phyloP scores from a whole-genome alignment of 2,888 invertebrate species.

The Parnassius smintheus region DNA sequence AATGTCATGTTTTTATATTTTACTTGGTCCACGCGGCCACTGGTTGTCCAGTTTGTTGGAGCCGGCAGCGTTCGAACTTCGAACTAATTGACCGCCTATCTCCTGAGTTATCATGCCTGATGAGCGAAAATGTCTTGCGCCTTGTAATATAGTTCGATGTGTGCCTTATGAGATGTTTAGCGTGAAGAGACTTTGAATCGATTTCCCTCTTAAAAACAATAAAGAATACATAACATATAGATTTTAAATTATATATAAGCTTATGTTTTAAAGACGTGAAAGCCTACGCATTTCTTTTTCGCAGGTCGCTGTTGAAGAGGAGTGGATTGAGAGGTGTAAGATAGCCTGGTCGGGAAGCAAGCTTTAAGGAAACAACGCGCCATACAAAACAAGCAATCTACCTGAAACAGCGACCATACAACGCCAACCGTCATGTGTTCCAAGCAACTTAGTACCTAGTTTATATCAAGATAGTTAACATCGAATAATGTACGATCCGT shows the following conservation, averaged over 20 bases:
- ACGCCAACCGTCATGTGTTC: conserved; percentile 60
- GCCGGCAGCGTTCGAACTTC: no score
- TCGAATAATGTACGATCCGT: conserved; percentile 78
- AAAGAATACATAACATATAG: background rate
- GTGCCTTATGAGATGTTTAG: background rate
- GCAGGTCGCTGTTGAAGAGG: conserved; percentile 77
- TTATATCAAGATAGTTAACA: conserved; percentile 53
- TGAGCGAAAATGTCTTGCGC: no score
- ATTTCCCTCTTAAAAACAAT: no score
- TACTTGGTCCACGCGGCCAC: no score
- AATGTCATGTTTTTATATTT: no score
- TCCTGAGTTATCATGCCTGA: no score
- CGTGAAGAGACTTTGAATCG: background rate
- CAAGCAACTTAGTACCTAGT: conserved; percentile 60
- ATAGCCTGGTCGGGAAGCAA: conserved; percentile 63
- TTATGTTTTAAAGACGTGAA: conserved; percentile 66
- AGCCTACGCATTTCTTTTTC: conserved; percentile 65
- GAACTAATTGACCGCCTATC: no score
- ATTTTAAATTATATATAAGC: background rate
- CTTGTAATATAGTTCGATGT: no score
- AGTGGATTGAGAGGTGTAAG: conserved; percentile 69
- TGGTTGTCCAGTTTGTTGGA: no score
- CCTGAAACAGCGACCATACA: conserved; percentile 41
- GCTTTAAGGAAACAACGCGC: conserved; percentile 31
- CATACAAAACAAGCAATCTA: conserved; percentile 30